Percentiles rank a stretch among this genome's conserved stretches.
These are phyloP conservation scores for Aproaerema taeniolella DNA, from an alignment of 2,888 invertebrate species.

Conservation along the genomic window DNA sequence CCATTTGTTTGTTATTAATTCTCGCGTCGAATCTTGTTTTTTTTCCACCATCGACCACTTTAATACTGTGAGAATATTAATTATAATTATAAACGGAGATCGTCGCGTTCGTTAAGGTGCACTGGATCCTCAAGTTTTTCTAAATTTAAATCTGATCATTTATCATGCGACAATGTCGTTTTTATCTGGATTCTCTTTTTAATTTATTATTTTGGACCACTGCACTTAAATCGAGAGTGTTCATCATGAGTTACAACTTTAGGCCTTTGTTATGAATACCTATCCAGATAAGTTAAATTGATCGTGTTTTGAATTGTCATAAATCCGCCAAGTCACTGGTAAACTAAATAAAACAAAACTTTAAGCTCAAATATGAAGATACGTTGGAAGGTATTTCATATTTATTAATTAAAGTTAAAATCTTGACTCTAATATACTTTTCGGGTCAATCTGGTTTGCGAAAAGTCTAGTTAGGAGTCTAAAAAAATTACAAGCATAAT, in stretches of 20 bases:
- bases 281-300: too few species aligned
- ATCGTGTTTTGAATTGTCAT: too few species aligned
- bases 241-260: constrained; percentile 30
- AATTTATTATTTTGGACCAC: constrained; percentile 37
- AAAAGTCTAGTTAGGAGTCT: too few species aligned
- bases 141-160: constrained; percentile 73
- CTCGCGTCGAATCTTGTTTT: constrained; percentile 71
- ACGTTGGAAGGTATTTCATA: too few species aligned
- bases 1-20: constrained; percentile 78
- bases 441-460: too few species aligned
- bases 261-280: constrained; percentile 15
- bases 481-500: too few species aligned
- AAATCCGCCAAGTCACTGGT: too few species aligned
- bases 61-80: constrained; percentile 77
- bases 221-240: constrained; percentile 24
- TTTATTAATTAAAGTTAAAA: too few species aligned
- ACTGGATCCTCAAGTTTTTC: constrained; percentile 52
- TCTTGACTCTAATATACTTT: too few species aligned
- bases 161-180: constrained; percentile 73
- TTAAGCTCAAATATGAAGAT: too few species aligned
- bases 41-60: constrained; percentile 63
- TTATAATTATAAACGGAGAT: constrained; percentile 75
- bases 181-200: constrained; percentile 58
- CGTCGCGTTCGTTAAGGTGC: constrained; percentile 65
- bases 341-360: too few species aligned